Evolutionary conservation across 1,140 invertebrate species (phyloP), one percentile per base, ranked within the genome.

Genomic region (Drosophila pectinifera): DNA sequence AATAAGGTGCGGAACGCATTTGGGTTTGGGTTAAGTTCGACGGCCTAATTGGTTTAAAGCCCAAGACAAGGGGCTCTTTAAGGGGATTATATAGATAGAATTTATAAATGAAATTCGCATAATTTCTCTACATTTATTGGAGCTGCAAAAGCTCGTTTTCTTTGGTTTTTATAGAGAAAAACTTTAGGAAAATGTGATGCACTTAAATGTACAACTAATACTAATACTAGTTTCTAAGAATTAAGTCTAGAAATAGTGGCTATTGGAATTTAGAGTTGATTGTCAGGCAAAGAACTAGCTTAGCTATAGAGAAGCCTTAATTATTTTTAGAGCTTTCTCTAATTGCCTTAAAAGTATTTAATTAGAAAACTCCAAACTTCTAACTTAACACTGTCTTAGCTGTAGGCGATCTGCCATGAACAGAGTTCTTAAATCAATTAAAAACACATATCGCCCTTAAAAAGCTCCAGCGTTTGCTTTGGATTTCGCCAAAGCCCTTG

Each of bases 31-130:
- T 70, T 34, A 34, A 70, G 64, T 38, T 56, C 49, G 28, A 22
- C 41, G 13, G 31, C 64, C 41, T 69, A 70, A 70, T 70, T 41
- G 49, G 67, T 46, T 70, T 70, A 70, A 39, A 31, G 67, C 16
- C 39, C 55, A 46, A 69, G n/a, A 31, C 31, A 14, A 16, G 39
- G 18, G 28, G 38, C 41, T 45, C 41, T 39, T 55, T 46, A 68
- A 45, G 31, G 31, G n/a, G 63, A 45, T 70, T 70, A 70, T 38
- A 56, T 22, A 20, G 31, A 20, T n/a, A 16, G n/a, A 64, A 67
- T 26, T 22, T 31, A 26, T 39, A 18, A 1, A 14, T 31, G 16
- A 8, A 65, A 48, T 7, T 48, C 3, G 5, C 24, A n/a, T 38
- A 68, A 46, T 38, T 54, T n/a, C 18, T 4, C n/a, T 8, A n/a